Evolutionary conservation across 1,140 invertebrate genomes (phyloP), one percentile per base, ranked within the genome.

Genomic region (Lepeophtheirus salmonis): DNA sequence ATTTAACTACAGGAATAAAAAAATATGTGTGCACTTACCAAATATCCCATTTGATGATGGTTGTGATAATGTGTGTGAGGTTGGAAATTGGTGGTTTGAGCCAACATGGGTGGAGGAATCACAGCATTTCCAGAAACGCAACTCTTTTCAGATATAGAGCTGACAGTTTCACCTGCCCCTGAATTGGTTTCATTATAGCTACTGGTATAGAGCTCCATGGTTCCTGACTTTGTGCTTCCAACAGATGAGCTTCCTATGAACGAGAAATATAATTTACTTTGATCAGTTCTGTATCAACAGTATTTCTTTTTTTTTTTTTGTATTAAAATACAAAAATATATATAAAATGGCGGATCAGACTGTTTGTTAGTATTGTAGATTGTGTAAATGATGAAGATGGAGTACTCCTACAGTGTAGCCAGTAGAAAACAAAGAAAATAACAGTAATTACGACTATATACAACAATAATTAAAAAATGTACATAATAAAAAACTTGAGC

Each of bases 131-230:
- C 13, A 17, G 55, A 57, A n/a, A 57, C 26, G 55, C 55, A 57
- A 41, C 55, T 57, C 21, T 57, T 57, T 21, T 57, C 55, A 17
- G 55, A 57, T 26, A 57, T 57, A 14, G 55, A 57, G 30, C 55
- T 57, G 3, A 57, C 14, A 30, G 55, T 57, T 57, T 57, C 55
- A 13, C 55, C 55, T 26, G n/a, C 50, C 4, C 55, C 55, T 30
- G 55, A 57, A 21, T 23, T 26, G 22, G 55, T 57, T 30, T 57
- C 55, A 25, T 57, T 57, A 23, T 48, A 57, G 25, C 55, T 57
- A 3, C 23, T 57, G 20, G 55, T 57, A 23, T 57, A 57, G n/a
- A 57, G 23, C 26, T 57, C 55, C 55, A 57, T 57, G 16, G 23
- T 24, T 6, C 20, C 55, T 17, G 55, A 57, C 55, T 57, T 57